Base-by-base conservation (phyloP, 2,797 vertebrate genomes). In the Spinus olivaceus region DNA sequence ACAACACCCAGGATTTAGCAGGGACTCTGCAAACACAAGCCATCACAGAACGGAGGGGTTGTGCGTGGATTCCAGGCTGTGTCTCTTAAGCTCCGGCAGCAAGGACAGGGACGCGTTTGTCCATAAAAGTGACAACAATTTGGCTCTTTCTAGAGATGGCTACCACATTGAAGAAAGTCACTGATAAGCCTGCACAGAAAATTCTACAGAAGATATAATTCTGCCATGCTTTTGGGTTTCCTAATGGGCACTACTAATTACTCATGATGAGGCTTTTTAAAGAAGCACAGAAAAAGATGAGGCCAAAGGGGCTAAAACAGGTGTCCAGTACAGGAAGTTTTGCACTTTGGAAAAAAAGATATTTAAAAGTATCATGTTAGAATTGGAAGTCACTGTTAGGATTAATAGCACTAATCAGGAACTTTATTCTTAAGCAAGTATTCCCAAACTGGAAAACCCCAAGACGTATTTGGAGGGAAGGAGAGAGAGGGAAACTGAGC, bases 401-500 rank as follows among this genome's bases (percentile, higher is more conserved):
- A 90, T 97, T 97, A 96, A 95, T 92, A 97, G 95, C 63, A 93
- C 90, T 96, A 82, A 90, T 88, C 73, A 97, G 95, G 91, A 97
- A 94, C 94, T 96, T 81, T 90, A 96, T 94, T 94, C 90, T 94
- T 95, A 97, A 94, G 95, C 84, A 97, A 97, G 79, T 88, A 97
- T 71, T 96, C 97, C 86, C 97, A 94, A 94, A 97, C 81, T 95
- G 72, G 92, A 97, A 97, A 97, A 96, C 73, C 94, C 94, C 90
- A 93, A 97, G 95, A 94, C 59, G 86, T 78, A 96, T 97, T 83
- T 85, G 97, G 71, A 97, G 93, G 95, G 78, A 88, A 95, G 81
- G 89, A 81, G 64, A 96, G 67, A 97, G 96, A 97, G 97, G 95
- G 96, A 97, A 96, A 97, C 80, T 95, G 96, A 98, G 94, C 91